Evolutionary conservation across 2,888 invertebrate genomes (phyloP), one percentile per base, ranked within the genome.

Genomic region (Xestobium rufovillosum): DNA sequence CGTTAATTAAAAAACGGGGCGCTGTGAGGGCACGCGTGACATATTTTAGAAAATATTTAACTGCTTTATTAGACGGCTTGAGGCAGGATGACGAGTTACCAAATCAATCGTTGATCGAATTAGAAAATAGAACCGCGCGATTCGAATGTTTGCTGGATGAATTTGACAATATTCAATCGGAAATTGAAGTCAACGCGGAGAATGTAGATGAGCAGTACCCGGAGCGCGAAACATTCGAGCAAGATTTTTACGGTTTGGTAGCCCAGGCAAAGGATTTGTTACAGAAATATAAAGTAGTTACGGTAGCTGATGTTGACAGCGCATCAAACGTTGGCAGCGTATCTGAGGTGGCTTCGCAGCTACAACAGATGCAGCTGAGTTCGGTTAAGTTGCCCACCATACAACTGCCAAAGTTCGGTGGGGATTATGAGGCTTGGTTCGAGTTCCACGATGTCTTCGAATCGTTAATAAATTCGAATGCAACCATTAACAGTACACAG

Each of bases 181-280:
- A 28, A 28, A 28, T 28, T 28, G 28, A 28, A 28, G 8, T 9
- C 8, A 9, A 9, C 8, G 10, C 28, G 8, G 10, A 6, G 8
- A 11, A 28, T 10, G 28, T 28, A 9, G 6, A 6, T 9, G 28
- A 8, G 8, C 28, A 28, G 10, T 9, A 9, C 8, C 8, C 8
- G 8, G 28, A 28, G 11, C 28, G 28, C 28, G n/a, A 28, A 28
- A 28, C 8, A 9, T 28, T 28, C 10, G 28, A 28, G 10, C 8
- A 28, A 6, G 9, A 8, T 6, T 28, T 9, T 11, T 28, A 28
- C 11, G 9, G 9, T 9, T 8, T 28, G 8, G 8, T 28, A 9
- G 10, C 9, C 6, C 8, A 11, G 6, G 28, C 10, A 9, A 11
- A 28, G 10, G 6, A 11, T 9, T 28, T 28, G 10, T 11, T 28